Percentiles rank a stretch among this genome's conserved stretches.
Evolutionary conservation across 2,113 vertebrate species (phyloP).

Genomic region (Ailuropoda melanoleuca): DNA sequence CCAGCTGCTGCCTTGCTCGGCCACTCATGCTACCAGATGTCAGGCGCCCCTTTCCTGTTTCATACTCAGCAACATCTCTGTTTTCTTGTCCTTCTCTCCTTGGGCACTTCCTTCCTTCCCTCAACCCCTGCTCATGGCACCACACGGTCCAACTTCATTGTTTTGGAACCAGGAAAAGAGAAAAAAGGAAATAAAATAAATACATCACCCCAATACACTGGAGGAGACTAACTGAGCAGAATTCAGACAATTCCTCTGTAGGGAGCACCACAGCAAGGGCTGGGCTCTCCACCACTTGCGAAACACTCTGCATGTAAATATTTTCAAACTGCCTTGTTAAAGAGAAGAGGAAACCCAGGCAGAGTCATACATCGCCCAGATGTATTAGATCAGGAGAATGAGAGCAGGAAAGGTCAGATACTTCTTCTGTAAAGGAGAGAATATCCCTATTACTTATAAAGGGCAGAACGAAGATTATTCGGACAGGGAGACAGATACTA

Average conservation of each 20-base stretch:
- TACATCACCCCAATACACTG: background rate
- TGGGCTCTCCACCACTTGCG: background rate
- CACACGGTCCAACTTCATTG: background rate
- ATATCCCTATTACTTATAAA: background rate
- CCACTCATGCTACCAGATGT: background rate
- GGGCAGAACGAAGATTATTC: background rate
- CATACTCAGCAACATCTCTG: background rate
- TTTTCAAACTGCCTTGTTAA: slow-evolving; percentile 48
- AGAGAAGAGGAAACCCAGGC: background rate
- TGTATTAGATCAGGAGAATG: background rate
- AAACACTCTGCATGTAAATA: slow-evolving; percentile 40
- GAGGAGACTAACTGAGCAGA: slow-evolving; percentile 34
- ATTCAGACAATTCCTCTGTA: slow-evolving; percentile 54
- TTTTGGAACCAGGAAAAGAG: slow-evolving; percentile 22
- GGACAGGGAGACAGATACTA: background rate
- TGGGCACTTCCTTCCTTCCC: background rate
- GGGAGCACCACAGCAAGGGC: background rate
- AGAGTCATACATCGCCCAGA: background rate
- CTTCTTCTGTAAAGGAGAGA: background rate
- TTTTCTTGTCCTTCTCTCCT: background rate
- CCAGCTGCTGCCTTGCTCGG: background rate
- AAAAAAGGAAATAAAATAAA: slow-evolving; percentile 44
- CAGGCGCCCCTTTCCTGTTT: background rate
- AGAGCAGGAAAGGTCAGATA: background rate
- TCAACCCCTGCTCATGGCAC: background rate